A percentile compares a stretch with the other conserved stretches of the same genome.
Evolutionary conservation across 2,113 vertebrate genomes (phyloP).

Genomic region (Hydrolagus affinis): DNA sequence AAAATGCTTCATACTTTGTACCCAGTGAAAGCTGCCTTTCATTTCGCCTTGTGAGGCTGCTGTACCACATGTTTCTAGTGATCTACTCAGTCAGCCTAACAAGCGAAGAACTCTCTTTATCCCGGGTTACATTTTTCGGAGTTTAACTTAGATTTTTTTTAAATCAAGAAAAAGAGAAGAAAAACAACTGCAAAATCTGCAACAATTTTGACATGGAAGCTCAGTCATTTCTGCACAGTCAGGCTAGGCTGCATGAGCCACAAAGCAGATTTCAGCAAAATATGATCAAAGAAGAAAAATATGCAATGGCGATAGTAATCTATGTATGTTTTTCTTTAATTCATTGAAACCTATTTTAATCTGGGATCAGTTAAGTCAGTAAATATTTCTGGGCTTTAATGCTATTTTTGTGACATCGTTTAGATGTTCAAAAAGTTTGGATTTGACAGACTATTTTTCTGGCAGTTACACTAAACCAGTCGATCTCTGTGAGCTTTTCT

Average conservation of each 20-base stretch:
- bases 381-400: too few relatives aligned
- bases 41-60: background rate
- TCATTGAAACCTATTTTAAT: background rate
- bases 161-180: background rate
- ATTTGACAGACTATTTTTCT: background rate
- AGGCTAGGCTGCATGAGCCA: background rate
- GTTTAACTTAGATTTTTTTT: background rate
- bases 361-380: background rate
- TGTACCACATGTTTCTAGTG: background rate
- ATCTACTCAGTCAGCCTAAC: background rate
- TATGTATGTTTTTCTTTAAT: background rate
- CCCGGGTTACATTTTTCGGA: background rate
- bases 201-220: background rate
- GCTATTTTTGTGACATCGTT: too few relatives aligned
- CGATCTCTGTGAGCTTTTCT: too few relatives aligned
- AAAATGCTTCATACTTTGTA: too few relatives aligned
- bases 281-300: background rate
- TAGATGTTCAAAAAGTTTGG: background rate
- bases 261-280: background rate
- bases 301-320: background rate
- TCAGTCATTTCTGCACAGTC: background rate
- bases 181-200: background rate
- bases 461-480: too few relatives aligned
- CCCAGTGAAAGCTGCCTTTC: background rate
- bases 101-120: background rate